Conservation (phyloP, 2,888 invertebrate genomes). For the Cynaeus angustus region DNA sequence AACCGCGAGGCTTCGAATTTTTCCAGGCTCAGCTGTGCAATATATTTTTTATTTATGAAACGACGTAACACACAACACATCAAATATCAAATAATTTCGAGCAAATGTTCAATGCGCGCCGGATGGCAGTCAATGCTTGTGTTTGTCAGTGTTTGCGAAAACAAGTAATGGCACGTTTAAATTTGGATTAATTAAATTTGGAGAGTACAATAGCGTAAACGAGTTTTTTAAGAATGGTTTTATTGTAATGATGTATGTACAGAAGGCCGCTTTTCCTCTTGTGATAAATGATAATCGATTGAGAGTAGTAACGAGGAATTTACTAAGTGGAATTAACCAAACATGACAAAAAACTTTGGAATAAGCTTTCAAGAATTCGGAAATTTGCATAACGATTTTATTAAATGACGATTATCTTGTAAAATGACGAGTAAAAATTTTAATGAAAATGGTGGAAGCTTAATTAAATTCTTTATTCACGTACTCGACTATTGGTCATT, state of each 20-base stretch:
- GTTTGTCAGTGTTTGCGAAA: slow-evolving; percentile 17
- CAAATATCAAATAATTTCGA: slow-evolving; percentile 32
- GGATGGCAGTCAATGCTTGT: slow-evolving; percentile 19
- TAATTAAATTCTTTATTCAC: slow-evolving; percentile 52
- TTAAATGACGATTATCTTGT: slow-evolving; percentile 49
- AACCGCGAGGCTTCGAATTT: too few relatives aligned
- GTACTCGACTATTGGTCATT: slow-evolving; percentile 48
- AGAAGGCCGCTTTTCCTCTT: slow-evolving; percentile 6
- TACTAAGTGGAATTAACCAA: slow-evolving; percentile 28
- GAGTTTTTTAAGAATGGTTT: slow-evolving; percentile 16
- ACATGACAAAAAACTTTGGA: slow-evolving; percentile 38
- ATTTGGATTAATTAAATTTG: slow-evolving; percentile 31
- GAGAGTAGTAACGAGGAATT: slow-evolving; percentile 13
- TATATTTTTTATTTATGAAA: slow-evolving; percentile 30
- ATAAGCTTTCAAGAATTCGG: slow-evolving; percentile 40
- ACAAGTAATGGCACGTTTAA: slow-evolving; percentile 16
- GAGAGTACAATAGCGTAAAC: slow-evolving; percentile 11
- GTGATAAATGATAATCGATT: slow-evolving; percentile 32
- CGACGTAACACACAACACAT: slow-evolving; percentile 34
- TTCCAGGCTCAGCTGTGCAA: slow-evolving; percentile 27
- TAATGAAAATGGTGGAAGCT: slow-evolving; percentile 46
- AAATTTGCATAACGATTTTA: slow-evolving; percentile 50
- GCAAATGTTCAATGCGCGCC: slow-evolving; percentile 30
- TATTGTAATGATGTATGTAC: slow-evolving; percentile 16
- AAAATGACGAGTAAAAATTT: slow-evolving; percentile 48